Base-by-base conservation (phyloP, 2,888 invertebrate genomes). In the Steromphala cineraria region DNA sequence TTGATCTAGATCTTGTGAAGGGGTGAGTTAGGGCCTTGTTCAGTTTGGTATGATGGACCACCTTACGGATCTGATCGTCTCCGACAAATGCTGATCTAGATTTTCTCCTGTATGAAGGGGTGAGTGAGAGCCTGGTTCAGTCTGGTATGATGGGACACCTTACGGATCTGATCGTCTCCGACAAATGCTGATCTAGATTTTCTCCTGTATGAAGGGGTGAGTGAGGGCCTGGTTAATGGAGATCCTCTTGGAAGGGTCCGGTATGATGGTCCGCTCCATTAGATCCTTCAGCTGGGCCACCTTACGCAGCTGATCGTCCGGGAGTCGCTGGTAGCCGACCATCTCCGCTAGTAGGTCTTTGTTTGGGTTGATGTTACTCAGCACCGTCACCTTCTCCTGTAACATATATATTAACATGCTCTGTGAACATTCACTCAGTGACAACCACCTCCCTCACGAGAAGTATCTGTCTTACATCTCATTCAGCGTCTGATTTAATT, bases 311-410 rank as follows among this genome's bases (percentile, higher is more conserved):
- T 98, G 98, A 85, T 98, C 96, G 15, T 97, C 95, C 0, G 98
- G 97, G 80, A 98, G 94, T 74, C 97, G 96, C 93, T 98, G 98
- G 90, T 97, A 97, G 10, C 97, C 97, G 80, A 97, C 95, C 85
- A 99, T 94, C 92, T 99, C 99, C 0, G 96, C 94, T 88, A 96
- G 96, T 81, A 99, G 94, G 92, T 98, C 98, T 52, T 98, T 95
- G 1, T 95, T 95, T 15, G 97, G 95, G 90, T 97, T 97, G 84
- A 99, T 96, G 76, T 97, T 97, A 19, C 94, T 92, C 67, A 98
- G 96, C 67, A 98, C 96, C n/a, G 98, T 98, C 76, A 98, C 95
- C 94, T 99, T 99, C 93, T 99, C 99, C 99, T 99, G 94, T n/a
- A 94, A 86, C 46, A 46, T 46, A 46, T 13, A 46, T n/a, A n/a